Evolutionary conservation across 2,797 vertebrate genomes (phyloP), one percentile per base, ranked within the genome.

Genomic region (Phalanger gymnotis): DNA sequence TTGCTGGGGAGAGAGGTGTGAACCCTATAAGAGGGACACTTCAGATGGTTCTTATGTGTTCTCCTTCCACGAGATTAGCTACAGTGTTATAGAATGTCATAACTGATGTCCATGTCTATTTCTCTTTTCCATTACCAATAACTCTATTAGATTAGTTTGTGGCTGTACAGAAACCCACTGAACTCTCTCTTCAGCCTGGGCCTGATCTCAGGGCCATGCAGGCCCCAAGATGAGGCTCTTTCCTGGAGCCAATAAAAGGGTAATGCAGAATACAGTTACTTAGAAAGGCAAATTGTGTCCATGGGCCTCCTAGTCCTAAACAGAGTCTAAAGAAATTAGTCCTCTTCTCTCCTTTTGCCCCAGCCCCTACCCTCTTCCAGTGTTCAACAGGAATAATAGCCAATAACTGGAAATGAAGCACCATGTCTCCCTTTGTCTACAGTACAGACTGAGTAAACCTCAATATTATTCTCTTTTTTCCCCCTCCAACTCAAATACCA

Each of bases 321-420:
- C 4, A 40, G n/a, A 14, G 34, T 73, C 2, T 40, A 58, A 73
- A 73, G 16, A 19, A 73, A 73, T 73, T 14, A 40, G n/a, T n/a
- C 66, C 31, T 61, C 11, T 73, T 19, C 34, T 0, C 5, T 30
- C 34, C 2, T n/a, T 73, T 40, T 6, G 4, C 66, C 34, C 34
- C 5, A 73, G 34, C 16, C 5, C 34, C 34, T 73, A 73, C 19
- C 34, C 6, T 73, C 16, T 19, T n/a, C 66, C 16, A 73, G 0
- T 31, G 53, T 92, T 90, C 95, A 94, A 92, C 14, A 94, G 54
- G 51, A 96, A 94, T 92, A 81, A 58, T 94, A 61, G 92, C 52
- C 92, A 57, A 16, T 40, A 92, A 94, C 40, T 40, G 51, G 3
- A 87, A 92, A 61, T n/a, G n/a, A n/a, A n/a, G n/a, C n/a, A n/a